phyloP scores from a whole-genome alignment of 2,888 invertebrate species.

The Drosophila prostipennis region DNA sequence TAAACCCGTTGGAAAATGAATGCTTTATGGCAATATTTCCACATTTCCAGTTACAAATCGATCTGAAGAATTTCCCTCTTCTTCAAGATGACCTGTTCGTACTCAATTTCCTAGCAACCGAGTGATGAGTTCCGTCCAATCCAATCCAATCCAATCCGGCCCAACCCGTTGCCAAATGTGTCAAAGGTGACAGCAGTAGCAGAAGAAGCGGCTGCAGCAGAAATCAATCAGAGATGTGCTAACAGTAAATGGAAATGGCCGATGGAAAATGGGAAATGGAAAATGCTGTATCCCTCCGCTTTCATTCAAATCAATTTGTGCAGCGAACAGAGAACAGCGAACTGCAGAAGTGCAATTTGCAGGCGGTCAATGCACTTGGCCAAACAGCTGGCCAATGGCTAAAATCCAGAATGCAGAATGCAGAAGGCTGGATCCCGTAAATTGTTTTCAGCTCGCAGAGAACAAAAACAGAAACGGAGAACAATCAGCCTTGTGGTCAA shows the following conservation, averaged over 20 bases:
- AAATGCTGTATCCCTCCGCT: conserved; percentile 25
- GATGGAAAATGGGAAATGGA: conserved; percentile 24
- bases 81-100: conserved; percentile 1
- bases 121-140: conserved; percentile 51
- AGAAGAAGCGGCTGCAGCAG: conserved; percentile 50
- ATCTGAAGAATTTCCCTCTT: background rate
- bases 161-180: conserved; percentile 65
- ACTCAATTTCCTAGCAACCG: conserved; percentile 37
- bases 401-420: conserved; percentile 26
- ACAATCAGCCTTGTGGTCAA: conserved; percentile 74
- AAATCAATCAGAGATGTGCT: conserved; percentile 72
- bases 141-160: conserved; percentile 18
- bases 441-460: conserved; percentile 65
- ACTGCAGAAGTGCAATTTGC: conserved; percentile 32
- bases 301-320: conserved; percentile 69
- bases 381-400: conserved; percentile 49
- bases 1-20: conserved; percentile 2
- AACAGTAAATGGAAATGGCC: conserved; percentile 60
- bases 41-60: conserved; percentile 13
- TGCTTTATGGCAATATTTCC: conserved; percentile 17
- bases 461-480: conserved; percentile 9
- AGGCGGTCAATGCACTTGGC: conserved; percentile 73
- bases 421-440: conserved; percentile 53
- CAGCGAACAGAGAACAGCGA: conserved; percentile 18
- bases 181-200: conserved; percentile 72